Base-by-base conservation (phyloP, 2,888 invertebrate species). In the Patella pellucida region DNA sequence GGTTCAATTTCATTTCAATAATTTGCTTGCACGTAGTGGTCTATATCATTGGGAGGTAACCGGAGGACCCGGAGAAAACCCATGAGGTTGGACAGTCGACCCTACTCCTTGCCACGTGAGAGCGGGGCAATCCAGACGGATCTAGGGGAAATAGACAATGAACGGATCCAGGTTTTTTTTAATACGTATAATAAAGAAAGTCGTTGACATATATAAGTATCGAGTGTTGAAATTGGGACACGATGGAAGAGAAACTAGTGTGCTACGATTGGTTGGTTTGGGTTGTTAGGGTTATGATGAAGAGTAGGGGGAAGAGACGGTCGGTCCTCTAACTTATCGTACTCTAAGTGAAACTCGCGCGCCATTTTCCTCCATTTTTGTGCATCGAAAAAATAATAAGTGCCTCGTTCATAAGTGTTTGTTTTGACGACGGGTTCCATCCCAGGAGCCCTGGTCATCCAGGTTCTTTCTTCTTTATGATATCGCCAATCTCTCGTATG, bases 401-500 rank as follows among this genome's bases (percentile, higher is more conserved):
- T 98, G 93, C 99, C 99, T 90, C 98, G 94, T 93, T 99, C 99
- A 92, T 97, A 99, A 85, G 96, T 96, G 88, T 95, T 94, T 84
- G 97, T 98, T 92, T 98, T 99, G 92, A 99, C 97, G 87, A 96
- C 94, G 90, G 97, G 95, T 85, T 96, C 95, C 93, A 97, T 95
- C 86, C 97, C 97, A 84, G 97, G 97, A 89, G 97, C 97, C 92
- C 98, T 95, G 88, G 98, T 98, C 92, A 98, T 97, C 98, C 98
- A 98, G 89, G 99, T 97, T 92, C 97, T 96, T 92, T 99, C 99
- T 91, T 98, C 97, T 85, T 95, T 98, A 92, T 99, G 99, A 93
- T 97, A 99, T 93, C 99, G 95, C 99, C 99, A 99, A 91, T 99
- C 99, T 90, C 99, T 94, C 92, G 95, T 96, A 92, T 98, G 98